A percentile compares a stretch with the other conserved stretches of the same genome.
Conservation (phyloP, 30 jellyfish, hydroid and myxozoan genomes). For the Hydra vulgaris region DNA sequence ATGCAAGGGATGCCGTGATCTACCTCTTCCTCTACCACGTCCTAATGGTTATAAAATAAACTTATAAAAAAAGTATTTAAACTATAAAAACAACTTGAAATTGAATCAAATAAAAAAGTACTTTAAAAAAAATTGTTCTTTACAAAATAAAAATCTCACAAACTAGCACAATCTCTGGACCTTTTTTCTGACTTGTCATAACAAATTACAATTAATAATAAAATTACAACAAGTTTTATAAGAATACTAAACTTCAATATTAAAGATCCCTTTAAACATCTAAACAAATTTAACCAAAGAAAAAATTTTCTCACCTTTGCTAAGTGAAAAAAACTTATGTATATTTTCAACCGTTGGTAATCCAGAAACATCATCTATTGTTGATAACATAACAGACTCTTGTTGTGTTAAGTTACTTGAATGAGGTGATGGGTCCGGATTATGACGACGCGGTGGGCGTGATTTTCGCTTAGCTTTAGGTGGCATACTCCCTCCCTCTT, state of each 20-base stretch:
- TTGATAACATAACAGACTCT: not conserved
- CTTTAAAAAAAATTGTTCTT: no score
- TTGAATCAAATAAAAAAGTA: no score
- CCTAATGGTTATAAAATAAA: not conserved
- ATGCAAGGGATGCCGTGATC: constrained; percentile 21
- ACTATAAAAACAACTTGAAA: no score
- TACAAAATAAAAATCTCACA: no score
- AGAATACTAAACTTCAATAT: not conserved
- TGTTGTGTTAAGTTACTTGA: not conserved
- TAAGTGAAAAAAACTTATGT: constrained; percentile 2
- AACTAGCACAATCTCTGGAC: no score
- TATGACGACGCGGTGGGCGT: constrained; percentile 30
- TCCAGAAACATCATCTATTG: constrained; percentile 12
- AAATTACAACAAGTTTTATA: no score
- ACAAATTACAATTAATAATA: no score
- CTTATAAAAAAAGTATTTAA: not conserved
- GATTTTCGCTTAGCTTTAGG: constrained; percentile 28
- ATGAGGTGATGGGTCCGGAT: constrained; percentile 4
- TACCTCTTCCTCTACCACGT: constrained; percentile 32
- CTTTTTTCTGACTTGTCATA: no score
- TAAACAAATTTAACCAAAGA: not conserved
- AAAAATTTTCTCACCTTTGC: not conserved
- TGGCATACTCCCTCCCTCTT: constrained; percentile 4
- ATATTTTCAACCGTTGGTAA: constrained; percentile 28
- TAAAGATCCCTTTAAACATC: not conserved